A percentile compares a stretch with the other conserved stretches of the same genome.
phyloP scores from a whole-genome alignment of 1,140 invertebrate species.

The Cryptotermes secundus region DNA sequence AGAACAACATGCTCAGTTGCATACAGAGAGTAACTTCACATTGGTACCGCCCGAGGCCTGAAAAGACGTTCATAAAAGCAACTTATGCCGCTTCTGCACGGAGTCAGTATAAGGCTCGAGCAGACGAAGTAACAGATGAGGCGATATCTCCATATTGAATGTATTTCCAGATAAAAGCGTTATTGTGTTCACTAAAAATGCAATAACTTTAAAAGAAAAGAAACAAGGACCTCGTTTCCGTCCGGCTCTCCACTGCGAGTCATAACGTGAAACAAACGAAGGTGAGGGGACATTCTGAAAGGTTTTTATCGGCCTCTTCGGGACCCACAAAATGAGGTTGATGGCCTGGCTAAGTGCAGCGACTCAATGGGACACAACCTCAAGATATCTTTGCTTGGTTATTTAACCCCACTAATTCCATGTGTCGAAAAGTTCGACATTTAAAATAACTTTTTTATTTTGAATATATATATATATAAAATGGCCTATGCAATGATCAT shows the following conservation, averaged over 20 bases:
- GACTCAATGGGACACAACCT: too few relatives aligned
- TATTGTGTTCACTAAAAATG: not conserved
- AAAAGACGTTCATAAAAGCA: too few relatives aligned
- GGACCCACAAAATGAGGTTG: not conserved
- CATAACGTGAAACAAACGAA: constrained; percentile 17
- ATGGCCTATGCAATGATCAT: too few relatives aligned
- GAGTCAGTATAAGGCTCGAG: not conserved
- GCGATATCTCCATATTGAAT: constrained; percentile 20
- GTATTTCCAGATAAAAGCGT: constrained; percentile 13
- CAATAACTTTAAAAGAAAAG: constrained; percentile 18
- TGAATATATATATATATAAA: too few relatives aligned
- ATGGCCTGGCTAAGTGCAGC: too few relatives aligned
- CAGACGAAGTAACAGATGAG: constrained; percentile 12
- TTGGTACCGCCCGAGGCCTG: too few relatives aligned
- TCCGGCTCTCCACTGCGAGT: not conserved
- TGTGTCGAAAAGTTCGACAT: too few relatives aligned
- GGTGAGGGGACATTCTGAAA: not conserved
- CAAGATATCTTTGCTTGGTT: too few relatives aligned
- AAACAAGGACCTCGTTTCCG: not conserved
- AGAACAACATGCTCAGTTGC: too few relatives aligned
- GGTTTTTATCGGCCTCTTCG: not conserved
- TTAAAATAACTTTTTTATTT: too few relatives aligned
- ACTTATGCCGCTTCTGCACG: not conserved
- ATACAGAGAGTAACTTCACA: too few relatives aligned
- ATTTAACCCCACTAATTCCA: too few relatives aligned